Evolutionary conservation across 2,888 invertebrate genomes (phyloP), one percentile per base, ranked within the genome.

Genomic region (Falcaria lacertinaria): DNA sequence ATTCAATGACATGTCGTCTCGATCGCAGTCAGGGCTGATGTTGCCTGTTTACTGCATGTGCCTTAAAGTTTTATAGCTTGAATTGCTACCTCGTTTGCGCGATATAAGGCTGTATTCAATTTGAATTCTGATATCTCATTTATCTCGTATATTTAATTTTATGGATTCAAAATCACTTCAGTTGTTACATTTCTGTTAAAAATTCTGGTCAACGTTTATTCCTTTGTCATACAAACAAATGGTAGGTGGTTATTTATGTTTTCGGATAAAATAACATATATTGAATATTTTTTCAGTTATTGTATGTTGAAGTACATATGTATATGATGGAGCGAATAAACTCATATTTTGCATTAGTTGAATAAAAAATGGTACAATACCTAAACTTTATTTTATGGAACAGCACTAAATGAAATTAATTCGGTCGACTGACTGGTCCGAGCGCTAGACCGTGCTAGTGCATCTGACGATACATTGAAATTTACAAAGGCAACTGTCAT

Each of bases 1-100:
- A 71, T 75, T 57, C 69, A 66, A 79, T 76, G 61, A 28, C 28
- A 28, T 28, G 28, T 11, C 28, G 28, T 28, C 28, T 28, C 7
- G 28, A 28, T 11, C 1, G 11, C 28, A 28, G 11, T 11, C 28
- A 28, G 11, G 6, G 11, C 11, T 28, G 11, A 28, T 28, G 28
- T 7, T 1, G 2, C 28, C 28, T 28, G 28, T 28, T 28, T 28
- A 28, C 8, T 28, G 11, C 2, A 28, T 28, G 2, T 28, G 11
- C 11, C 11, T 28, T 2, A 7, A 19, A 19, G 19, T 19, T 28
- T 28, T 28, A 28, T 11, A n/a, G n/a, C n/a, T n/a, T n/a, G 28
- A 28, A 28, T 11, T 28, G 28, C 11, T 28, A 11, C 11, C 11
- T n/a, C n/a, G n/a, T n/a, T n/a, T n/a, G n/a, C n/a, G n/a, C n/a